phyloP scores from a whole-genome alignment of 1,140 invertebrate genomes.

The Melanaphis sacchari region DNA sequence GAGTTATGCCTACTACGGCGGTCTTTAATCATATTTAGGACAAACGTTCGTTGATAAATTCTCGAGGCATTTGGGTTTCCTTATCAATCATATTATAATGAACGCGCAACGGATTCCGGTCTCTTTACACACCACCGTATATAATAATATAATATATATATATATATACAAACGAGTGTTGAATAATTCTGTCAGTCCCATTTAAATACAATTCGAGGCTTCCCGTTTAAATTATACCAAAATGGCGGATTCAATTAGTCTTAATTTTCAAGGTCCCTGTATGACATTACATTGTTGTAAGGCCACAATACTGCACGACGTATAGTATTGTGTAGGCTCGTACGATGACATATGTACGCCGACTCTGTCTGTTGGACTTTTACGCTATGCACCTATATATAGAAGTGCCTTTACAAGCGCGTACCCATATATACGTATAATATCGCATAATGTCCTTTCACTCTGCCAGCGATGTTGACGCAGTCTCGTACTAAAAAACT shows the following conservation, averaged over 20 bases:
- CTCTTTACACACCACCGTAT: not conserved
- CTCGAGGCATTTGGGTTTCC: conserved; percentile 24
- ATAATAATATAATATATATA: not conserved
- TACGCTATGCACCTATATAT: not conserved
- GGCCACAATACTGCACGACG: not conserved
- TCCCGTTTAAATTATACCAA: conserved; percentile 57
- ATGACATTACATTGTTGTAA: not conserved
- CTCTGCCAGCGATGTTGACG: not conserved
- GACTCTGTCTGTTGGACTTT: not conserved
- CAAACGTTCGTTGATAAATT: conserved; percentile 18
- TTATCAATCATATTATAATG: conserved; percentile 7
- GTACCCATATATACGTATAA: not conserved
- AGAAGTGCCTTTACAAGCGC: not conserved
- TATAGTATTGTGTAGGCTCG: conserved; percentile 27
- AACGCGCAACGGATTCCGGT: not conserved
- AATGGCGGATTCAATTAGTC: conserved; percentile 50
- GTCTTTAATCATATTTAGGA: conserved; percentile 6
- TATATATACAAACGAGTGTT: not conserved
- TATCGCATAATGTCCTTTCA: not conserved
- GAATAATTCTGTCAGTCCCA: conserved; percentile 37
- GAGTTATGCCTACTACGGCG: not conserved
- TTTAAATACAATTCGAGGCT: conserved; percentile 57
- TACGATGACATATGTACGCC: not conserved
- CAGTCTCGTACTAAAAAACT: conserved; percentile 19
- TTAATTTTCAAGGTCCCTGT: conserved; percentile 50